Percentiles rank a stretch among this genome's conserved stretches.
These are phyloP conservation scores for Pseudachorutes palmiensis DNA, from an alignment of 1,140 invertebrate species.

Conservation along the genomic window DNA sequence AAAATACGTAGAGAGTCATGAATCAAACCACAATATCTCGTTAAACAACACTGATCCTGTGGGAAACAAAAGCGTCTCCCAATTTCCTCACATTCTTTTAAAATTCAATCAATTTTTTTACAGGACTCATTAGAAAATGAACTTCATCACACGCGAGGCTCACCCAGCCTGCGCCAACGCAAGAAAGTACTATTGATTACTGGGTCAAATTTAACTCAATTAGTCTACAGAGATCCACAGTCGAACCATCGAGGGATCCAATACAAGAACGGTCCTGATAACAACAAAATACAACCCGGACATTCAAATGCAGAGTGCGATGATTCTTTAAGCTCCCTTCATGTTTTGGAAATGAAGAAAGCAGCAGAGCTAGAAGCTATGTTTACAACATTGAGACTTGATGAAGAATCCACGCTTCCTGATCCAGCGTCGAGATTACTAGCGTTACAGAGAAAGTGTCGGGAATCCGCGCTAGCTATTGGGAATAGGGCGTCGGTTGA, in stretches of 20 bases:
- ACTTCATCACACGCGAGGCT: neutral
- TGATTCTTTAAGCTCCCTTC: constrained; percentile 43
- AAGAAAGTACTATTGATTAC: constrained; percentile 34
- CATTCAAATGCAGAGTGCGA: constrained; percentile 2
- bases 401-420: constrained; percentile 23
- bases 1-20: too few species aligned
- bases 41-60: neutral
- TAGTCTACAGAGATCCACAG: constrained; percentile 29
- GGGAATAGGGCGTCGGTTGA: constrained; percentile 30
- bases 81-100: too few species aligned
- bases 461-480: constrained; percentile 18
- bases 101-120: too few species aligned
- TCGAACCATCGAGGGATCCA: neutral
- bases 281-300: too few species aligned
- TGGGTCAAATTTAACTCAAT: constrained; percentile 27
- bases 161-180: constrained; percentile 10
- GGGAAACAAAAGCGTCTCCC: neutral
- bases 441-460: neutral
- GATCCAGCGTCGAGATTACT: constrained; percentile 27
- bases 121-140: neutral
- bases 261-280: constrained; percentile 16
- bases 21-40: too few species aligned
- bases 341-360: constrained; percentile 70
- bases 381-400: constrained; percentile 51
- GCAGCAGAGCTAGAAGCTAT: constrained; percentile 76